Conservation (phyloP, 2,797 vertebrate genomes). For the Diceros bicornis region DNA sequence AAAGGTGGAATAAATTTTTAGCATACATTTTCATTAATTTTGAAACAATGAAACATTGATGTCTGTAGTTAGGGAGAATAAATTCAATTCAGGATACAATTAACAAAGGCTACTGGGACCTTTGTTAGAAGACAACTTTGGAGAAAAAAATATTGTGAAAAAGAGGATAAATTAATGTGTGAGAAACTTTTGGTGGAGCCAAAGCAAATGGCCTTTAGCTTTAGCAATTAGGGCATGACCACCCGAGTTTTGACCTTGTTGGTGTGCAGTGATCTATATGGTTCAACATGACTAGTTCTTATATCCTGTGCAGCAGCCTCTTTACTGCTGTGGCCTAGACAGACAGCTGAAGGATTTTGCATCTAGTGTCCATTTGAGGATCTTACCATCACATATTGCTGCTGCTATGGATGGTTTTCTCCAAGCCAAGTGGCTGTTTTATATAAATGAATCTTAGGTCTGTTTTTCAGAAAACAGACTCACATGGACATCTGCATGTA, state of each 20-base stretch:
- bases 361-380: not conserved
- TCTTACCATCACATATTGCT: not conserved
- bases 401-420: not conserved
- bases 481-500: fast-evolving
- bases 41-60: not conserved
- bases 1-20: not conserved
- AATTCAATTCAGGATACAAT: not conserved
- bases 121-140: not conserved
- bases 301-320: not conserved
- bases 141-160: not conserved
- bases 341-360: not conserved
- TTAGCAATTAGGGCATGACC: not conserved
- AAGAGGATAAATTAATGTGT: not conserved
- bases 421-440: not conserved
- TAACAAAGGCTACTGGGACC: not conserved
- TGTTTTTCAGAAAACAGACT: not conserved
- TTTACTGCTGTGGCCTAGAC: not conserved
- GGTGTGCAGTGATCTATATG: too few relatives aligned
- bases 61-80: not conserved
- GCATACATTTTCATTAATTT: not conserved
- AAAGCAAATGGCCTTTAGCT: not conserved
- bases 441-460: not conserved
- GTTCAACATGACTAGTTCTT: not conserved
- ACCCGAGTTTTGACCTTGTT: not conserved
- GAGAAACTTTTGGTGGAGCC: not conserved